phyloP scores from a whole-genome alignment of 2,888 invertebrate species.

The Mesopsocus fuscifrons region DNA sequence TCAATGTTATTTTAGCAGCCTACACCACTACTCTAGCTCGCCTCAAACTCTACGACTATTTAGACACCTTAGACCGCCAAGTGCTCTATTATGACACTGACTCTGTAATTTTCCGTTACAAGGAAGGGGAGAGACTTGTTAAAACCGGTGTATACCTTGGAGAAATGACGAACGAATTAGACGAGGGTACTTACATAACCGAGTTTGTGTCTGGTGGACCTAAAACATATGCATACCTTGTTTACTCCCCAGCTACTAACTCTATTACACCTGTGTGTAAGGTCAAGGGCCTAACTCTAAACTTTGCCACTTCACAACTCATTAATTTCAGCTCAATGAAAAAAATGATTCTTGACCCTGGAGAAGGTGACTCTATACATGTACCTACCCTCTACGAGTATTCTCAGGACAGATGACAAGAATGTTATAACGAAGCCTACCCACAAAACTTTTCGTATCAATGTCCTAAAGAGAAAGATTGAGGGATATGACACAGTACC shows the following conservation, averaged over 20 bases:
- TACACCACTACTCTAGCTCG: constrained; percentile 22
- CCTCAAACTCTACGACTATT: constrained; percentile 20
- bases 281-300: neutral
- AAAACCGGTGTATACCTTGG: constrained; percentile 20
- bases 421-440: too few relatives aligned
- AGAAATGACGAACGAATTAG: constrained; percentile 22
- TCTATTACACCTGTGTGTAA: neutral
- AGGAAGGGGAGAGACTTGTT: constrained; percentile 12
- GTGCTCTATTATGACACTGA: constrained; percentile 24
- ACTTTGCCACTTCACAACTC: neutral
- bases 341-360: neutral
- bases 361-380: neutral
- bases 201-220: constrained; percentile 22
- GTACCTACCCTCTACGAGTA: too few relatives aligned
- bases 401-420: too few relatives aligned
- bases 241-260: constrained; percentile 9
- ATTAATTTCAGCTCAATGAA: neutral
- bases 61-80: constrained; percentile 19
- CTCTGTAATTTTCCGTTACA: constrained; percentile 19
- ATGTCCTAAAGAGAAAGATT: too few relatives aligned
- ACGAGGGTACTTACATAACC: constrained; percentile 18
- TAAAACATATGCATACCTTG: constrained; percentile 21
- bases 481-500: too few relatives aligned
- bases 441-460: too few relatives aligned
- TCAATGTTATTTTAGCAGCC: constrained; percentile 21